phyloP scores from a whole-genome alignment of 2,888 invertebrate species.

The Eudemis profundana region DNA sequence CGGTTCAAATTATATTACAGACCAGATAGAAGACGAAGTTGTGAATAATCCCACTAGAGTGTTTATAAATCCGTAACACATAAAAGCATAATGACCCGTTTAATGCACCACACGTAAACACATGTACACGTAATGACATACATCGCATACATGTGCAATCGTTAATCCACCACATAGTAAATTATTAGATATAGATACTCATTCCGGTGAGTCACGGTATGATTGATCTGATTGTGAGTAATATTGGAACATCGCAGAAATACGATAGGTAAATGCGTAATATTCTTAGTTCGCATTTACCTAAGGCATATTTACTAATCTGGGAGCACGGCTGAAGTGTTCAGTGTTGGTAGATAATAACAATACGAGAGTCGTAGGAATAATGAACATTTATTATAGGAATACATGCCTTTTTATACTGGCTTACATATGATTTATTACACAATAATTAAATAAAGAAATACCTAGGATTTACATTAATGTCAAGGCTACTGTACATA shows the following conservation, averaged over 20 bases:
- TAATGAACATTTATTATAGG: too few species aligned
- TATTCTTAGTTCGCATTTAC: neutral
- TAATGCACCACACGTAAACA: constrained; percentile 29
- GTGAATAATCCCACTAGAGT: constrained; percentile 27
- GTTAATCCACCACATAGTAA: constrained; percentile 7
- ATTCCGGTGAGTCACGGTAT: constrained; percentile 28
- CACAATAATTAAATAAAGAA: too few species aligned
- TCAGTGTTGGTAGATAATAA: too few species aligned
- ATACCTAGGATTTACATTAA: too few species aligned
- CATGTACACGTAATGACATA: constrained; percentile 28
- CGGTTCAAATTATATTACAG: too few species aligned
- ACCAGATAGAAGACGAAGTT: too few species aligned
- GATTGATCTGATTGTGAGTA: constrained; percentile 9
- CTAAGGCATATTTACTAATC: too few species aligned
- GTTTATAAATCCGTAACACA: constrained; percentile 40
- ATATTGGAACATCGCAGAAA: constrained; percentile 15
- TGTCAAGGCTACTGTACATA: too few species aligned
- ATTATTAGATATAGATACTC: constrained; percentile 18
- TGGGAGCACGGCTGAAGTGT: too few species aligned
- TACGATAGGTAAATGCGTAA: neutral
- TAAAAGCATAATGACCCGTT: constrained; percentile 42
- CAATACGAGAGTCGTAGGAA: too few species aligned
- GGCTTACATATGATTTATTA: too few species aligned
- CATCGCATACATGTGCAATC: constrained; percentile 23
- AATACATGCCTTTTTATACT: too few species aligned